Base-by-base conservation (phyloP, 2,888 invertebrate genomes). In the Ophonus ardosiacus region DNA sequence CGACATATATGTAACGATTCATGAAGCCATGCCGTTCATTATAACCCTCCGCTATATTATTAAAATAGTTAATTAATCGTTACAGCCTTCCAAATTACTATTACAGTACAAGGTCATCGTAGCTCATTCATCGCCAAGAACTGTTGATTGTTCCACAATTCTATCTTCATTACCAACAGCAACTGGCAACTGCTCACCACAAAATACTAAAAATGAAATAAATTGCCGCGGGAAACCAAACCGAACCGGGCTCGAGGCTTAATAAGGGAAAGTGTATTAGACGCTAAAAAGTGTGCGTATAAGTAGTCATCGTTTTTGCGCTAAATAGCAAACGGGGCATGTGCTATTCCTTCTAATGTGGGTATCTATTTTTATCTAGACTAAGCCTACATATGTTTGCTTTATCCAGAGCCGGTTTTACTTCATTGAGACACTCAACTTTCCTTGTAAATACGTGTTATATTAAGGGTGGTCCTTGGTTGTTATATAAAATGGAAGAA, bases 291-390 rank as follows among this genome's bases (percentile, higher is more conserved):
- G 40, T 65, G 63, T 31, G 6, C 31, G 31, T 31, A 31, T 31
- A 31, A 31, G 31, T 31, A 31, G 31, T 31, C 17, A 81, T 56
- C 81, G 81, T 81, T 81, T 82, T 82, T 82, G 59, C 59, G 57
- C 59, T 82, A 38, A 74, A 82, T 57, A 82, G 82, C 51, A 81
- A 65, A 81, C 68, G 81, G 51, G 74, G 18, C 84, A 84, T 76
- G 51, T 84, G 84, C 51, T 78, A 57, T 57, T 31, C 17, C 61
- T 38, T 83, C 83, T 83, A 83, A 83, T 83, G 83, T 83, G 84
- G 84, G 84, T 84, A 84, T 84, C 84, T 84, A 84, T 84, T 84
- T 83, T 82, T 74, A 83, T 59, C 71, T 83, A 82, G 38, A 56
- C 38, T 56, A 56, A 17, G 24, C 13, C 79, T 43, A 51, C 18